A percentile compares a stretch with the other conserved stretches of the same genome.
Evolutionary conservation across 1,140 invertebrate genomes (phyloP).

Genomic region (Gonatopus flavifemur): DNA sequence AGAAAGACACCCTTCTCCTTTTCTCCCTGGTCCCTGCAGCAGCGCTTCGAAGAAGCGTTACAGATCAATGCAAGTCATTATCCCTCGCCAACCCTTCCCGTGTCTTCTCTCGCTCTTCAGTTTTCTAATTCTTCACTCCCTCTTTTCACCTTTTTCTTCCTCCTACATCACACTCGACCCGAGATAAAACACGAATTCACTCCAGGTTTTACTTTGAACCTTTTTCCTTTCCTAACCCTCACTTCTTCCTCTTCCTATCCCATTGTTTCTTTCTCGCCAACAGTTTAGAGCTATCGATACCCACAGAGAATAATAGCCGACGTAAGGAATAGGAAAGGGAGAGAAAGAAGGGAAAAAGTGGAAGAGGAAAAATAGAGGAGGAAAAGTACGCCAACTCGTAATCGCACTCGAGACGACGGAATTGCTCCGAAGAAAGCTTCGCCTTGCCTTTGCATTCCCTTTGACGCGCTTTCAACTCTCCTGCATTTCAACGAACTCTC

Average conservation of each 20-base stretch:
- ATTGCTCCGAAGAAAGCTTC: slow-evolving; percentile 30
- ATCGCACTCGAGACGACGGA: slow-evolving; percentile 38
- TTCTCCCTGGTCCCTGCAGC: too few relatives aligned
- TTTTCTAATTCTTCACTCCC: slow-evolving; percentile 39
- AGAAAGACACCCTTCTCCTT: too few relatives aligned
- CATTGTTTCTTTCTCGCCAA: not conserved
- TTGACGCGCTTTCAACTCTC: slow-evolving; percentile 37
- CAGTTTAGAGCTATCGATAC: slow-evolving; percentile 29
- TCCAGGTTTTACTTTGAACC: slow-evolving; percentile 14
- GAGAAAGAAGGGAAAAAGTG: not conserved
- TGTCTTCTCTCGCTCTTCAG: slow-evolving; percentile 35
- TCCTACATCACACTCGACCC: slow-evolving; percentile 34
- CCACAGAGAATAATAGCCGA: slow-evolving; percentile 37
- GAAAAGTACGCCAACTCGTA: slow-evolving; percentile 22
- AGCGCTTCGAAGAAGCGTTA: slow-evolving; percentile 20
- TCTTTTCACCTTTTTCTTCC: slow-evolving; percentile 38
- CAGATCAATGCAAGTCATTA: slow-evolving; percentile 48
- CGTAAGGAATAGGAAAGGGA: not conserved
- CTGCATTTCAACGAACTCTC: slow-evolving; percentile 36
- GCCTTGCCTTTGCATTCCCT: slow-evolving; percentile 34
- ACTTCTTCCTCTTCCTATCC: slow-evolving; percentile 7
- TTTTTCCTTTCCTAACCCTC: slow-evolving; percentile 4
- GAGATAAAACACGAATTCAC: slow-evolving; percentile 42
- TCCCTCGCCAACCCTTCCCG: slow-evolving; percentile 44
- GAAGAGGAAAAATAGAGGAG: not conserved